Conservation (phyloP, 1,140 invertebrate species). For the Latrodectus geometricus region DNA sequence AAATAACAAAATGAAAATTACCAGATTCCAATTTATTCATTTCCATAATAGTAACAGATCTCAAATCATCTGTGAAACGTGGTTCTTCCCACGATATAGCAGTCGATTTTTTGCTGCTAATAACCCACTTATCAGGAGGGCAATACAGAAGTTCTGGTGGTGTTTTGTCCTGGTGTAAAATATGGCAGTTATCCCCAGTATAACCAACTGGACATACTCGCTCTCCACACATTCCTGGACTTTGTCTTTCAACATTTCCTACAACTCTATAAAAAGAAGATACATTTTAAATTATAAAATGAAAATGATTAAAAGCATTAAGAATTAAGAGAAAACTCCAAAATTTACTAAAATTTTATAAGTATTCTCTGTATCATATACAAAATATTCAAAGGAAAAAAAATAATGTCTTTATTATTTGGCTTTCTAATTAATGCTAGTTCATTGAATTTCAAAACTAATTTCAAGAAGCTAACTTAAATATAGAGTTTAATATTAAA, state of each 20-base stretch:
- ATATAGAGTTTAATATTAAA: too few relatives aligned
- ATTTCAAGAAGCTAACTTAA: too few relatives aligned
- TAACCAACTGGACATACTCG: constrained; percentile 87
- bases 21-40: constrained; percentile 89
- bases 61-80: constrained; percentile 88
- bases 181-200: constrained; percentile 84
- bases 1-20: not conserved
- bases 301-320: not conserved
- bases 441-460: too few relatives aligned
- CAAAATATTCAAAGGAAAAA: too few relatives aligned
- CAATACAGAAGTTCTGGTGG: constrained; percentile 89
- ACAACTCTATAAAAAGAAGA: constrained; percentile 72
- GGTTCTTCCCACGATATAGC: constrained; percentile 95
- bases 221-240: constrained; percentile 90
- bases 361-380: too few relatives aligned
- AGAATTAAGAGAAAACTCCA: not conserved
- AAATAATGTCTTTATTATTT: too few relatives aligned
- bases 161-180: constrained; percentile 85
- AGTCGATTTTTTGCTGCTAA: constrained; percentile 90
- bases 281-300: not conserved
- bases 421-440: not conserved
- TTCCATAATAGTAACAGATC: constrained; percentile 79
- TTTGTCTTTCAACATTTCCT: constrained; percentile 89
- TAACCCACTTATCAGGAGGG: constrained; percentile 93
- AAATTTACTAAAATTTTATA: too few relatives aligned